A percentile compares a stretch with the other conserved stretches of the same genome.
phyloP scores from a whole-genome alignment of 2,797 vertebrate species.

The Acipenser ruthenus region DNA sequence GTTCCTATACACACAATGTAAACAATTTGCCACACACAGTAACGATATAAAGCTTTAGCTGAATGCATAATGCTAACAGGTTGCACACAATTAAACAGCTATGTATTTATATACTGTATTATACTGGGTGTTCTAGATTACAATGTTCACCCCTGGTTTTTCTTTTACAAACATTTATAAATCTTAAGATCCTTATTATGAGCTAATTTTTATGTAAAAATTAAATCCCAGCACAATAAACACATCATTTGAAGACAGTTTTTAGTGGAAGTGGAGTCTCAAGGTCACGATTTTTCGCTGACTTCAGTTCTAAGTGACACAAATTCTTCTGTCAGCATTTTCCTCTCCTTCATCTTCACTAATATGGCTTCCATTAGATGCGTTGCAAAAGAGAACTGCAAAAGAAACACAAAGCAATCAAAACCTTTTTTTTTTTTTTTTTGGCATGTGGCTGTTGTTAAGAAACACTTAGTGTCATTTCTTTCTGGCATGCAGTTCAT shows the following conservation, averaged over 20 bases:
- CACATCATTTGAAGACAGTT: constrained; percentile 50
- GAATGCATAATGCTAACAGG: no score
- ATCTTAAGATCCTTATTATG: not conserved
- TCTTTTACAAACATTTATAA: not conserved
- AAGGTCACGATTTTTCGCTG: constrained; percentile 61
- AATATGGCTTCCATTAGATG: constrained; percentile 77
- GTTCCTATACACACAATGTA: no score
- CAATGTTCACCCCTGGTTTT: no score
- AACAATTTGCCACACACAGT: no score
- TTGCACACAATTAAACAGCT: no score
- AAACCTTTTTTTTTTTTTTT: not conserved
- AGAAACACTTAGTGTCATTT: no score
- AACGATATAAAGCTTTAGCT: no score
- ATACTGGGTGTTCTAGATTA: no score
- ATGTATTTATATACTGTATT: no score
- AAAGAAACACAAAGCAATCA: constrained; percentile 34
- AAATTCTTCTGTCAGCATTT: constrained; percentile 79
- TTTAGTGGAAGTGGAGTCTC: constrained; percentile 43
- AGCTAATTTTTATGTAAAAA: not conserved
- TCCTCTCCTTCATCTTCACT: constrained; percentile 87
- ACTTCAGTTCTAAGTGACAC: constrained; percentile 61
- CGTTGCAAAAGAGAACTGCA: constrained; percentile 80
- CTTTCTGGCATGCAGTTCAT: no score
- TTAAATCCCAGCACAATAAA: not conserved
- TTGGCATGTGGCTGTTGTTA: no score